Evolutionary conservation across 2,888 invertebrate species (phyloP).

Genomic region (Chrysolina haemoptera): DNA sequence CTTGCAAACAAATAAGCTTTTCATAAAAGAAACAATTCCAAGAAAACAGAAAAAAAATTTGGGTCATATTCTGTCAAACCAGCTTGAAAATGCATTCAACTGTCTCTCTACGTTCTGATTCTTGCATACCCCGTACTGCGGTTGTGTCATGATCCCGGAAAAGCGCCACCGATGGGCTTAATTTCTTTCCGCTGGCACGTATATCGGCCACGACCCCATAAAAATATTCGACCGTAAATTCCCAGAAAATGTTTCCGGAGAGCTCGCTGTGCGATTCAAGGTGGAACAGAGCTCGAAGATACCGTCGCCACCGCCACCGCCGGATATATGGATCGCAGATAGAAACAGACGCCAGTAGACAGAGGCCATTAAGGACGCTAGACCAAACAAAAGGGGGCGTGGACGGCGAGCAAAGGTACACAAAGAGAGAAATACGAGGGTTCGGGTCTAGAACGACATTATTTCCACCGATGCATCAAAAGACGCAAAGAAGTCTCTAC

Average conservation of each 20-base stretch:
- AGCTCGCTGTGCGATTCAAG: slow-evolving; percentile 16
- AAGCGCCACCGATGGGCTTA: background rate
- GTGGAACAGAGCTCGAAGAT: slow-evolving; percentile 3
- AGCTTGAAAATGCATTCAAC: no score
- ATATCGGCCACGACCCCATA: slow-evolving; percentile 25
- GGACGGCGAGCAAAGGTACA: slow-evolving; percentile 5
- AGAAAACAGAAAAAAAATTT: no score
- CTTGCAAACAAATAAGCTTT: no score
- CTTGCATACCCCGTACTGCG: background rate
- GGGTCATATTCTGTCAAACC: no score
- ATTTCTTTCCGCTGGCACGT: slow-evolving; percentile 24
- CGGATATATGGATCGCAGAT: slow-evolving; percentile 25
- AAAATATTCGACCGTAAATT: slow-evolving; percentile 32
- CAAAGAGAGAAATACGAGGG: slow-evolving; percentile 8
- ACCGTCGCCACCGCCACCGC: background rate
- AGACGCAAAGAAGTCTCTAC: no score
- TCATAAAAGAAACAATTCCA: no score
- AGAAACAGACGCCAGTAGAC: slow-evolving; percentile 30
- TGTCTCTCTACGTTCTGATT: background rate
- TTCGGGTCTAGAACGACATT: background rate
- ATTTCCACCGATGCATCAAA: background rate
- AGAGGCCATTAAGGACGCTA: slow-evolving; percentile 32
- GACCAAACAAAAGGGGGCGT: slow-evolving; percentile 37
- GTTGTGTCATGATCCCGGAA: slow-evolving; percentile 1
- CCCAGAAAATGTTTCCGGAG: slow-evolving; percentile 33